A percentile compares a stretch with the other conserved stretches of the same genome.
phyloP scores from a whole-genome alignment of 2,888 invertebrate species.

The Hydropsyche betteni region DNA sequence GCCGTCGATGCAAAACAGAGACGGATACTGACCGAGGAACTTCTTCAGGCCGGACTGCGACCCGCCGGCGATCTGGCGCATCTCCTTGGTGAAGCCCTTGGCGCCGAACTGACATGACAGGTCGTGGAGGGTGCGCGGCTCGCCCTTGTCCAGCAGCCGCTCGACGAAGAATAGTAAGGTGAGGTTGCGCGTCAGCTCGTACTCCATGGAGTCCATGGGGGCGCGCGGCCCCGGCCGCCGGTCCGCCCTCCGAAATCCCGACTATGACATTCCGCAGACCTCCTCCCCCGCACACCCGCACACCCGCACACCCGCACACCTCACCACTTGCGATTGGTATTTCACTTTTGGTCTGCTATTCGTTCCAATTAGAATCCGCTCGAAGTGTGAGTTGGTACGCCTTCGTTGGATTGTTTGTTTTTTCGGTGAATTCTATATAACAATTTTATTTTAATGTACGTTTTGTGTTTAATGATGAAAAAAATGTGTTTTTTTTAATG shows the following conservation, averaged over 20 bases:
- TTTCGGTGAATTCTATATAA: too few relatives aligned
- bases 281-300: too few relatives aligned
- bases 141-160: constrained; percentile 95
- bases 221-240: constrained; percentile 52
- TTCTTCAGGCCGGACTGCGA: constrained; percentile 97
- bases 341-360: too few relatives aligned
- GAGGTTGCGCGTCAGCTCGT: constrained; percentile 93
- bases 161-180: constrained; percentile 98
- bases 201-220: constrained; percentile 91
- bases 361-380: too few relatives aligned
- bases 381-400: too few relatives aligned
- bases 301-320: too few relatives aligned
- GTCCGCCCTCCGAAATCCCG: neutral
- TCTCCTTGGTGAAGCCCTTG: constrained; percentile 98
- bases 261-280: too few relatives aligned
- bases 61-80: constrained; percentile 95
- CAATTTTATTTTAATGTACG: too few relatives aligned
- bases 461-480: too few relatives aligned
- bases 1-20: constrained; percentile 93
- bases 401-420: too few relatives aligned
- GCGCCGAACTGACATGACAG: constrained; percentile 99
- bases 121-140: constrained; percentile 95
- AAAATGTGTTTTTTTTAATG: too few relatives aligned
- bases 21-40: constrained; percentile 95
- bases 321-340: too few relatives aligned